These are phyloP conservation scores for Oasisia sp. DNA, from an alignment of 2,888 invertebrate genomes.

Conservation along the genomic window DNA sequence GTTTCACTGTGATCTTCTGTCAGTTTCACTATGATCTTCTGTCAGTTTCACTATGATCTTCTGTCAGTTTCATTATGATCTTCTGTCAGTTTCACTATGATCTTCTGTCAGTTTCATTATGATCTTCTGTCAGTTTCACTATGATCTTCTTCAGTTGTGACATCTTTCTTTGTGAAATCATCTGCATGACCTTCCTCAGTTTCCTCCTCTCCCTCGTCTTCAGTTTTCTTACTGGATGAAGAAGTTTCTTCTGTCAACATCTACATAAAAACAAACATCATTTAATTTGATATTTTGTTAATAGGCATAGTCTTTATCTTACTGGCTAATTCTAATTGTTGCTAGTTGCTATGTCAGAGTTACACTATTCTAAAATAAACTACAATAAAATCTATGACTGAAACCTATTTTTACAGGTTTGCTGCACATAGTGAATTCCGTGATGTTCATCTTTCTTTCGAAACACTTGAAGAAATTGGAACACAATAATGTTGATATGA, in stretches of 20 bases:
- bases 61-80: background rate
- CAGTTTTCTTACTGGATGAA: background rate
- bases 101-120: background rate
- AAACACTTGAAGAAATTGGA: no score
- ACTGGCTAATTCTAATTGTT: background rate
- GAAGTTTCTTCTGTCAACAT: background rate
- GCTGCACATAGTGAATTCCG: no score
- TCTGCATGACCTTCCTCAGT: background rate
- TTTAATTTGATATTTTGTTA: background rate
- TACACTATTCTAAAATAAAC: no score
- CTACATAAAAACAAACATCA: background rate
- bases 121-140: background rate
- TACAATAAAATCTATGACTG: no score
- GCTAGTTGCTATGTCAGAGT: no score
- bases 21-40: background rate
- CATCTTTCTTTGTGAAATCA: background rate
- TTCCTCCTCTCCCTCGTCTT: background rate
- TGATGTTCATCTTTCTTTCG: no score
- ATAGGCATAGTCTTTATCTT: background rate
- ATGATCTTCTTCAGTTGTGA: background rate
- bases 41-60: no score
- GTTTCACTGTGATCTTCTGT: no score
- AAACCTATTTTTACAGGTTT: no score
- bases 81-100: background rate
- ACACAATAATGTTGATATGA: no score